phyloP scores from a whole-genome alignment of 2,888 invertebrate species.

The Nesidiocoris tenuis region DNA sequence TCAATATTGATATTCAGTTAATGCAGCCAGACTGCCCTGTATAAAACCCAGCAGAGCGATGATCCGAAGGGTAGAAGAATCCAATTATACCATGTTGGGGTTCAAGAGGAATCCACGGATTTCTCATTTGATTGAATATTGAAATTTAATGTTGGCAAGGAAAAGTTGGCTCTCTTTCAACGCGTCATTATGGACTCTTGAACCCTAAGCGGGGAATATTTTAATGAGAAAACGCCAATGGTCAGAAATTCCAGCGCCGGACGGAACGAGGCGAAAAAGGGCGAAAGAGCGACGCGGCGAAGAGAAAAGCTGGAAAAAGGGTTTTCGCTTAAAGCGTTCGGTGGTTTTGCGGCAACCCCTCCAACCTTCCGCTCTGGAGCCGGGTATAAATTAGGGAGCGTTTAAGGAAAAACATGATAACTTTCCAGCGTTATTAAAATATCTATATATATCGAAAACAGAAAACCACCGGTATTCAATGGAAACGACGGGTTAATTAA shows the following conservation, averaged over 20 bases:
- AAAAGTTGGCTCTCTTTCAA: slow-evolving; percentile 7
- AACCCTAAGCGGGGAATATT: slow-evolving; percentile 8
- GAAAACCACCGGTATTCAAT: slow-evolving; percentile 34
- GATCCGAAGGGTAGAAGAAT: slow-evolving; percentile 14
- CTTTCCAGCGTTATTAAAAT: slow-evolving; percentile 25
- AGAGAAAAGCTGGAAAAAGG: background rate
- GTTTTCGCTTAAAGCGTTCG: slow-evolving; percentile 13
- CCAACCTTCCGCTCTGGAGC: background rate
- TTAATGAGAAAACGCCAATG: slow-evolving; percentile 35
- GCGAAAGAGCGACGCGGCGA: background rate
- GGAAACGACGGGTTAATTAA: slow-evolving; percentile 22
- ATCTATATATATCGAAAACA: slow-evolving; percentile 12
- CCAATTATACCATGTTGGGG: slow-evolving; percentile 11
- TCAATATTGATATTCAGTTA: too few relatives aligned
- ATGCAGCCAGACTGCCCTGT: too few relatives aligned
- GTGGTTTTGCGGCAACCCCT: slow-evolving; percentile 19
- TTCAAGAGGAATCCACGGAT: slow-evolving; percentile 26
- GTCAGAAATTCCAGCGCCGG: slow-evolving; percentile 18
- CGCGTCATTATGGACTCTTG: slow-evolving; percentile 11
- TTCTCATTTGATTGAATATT: slow-evolving; percentile 34
- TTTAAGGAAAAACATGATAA: slow-evolving; percentile 23
- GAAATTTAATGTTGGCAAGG: slow-evolving; percentile 27
- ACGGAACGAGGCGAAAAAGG: slow-evolving; percentile 3
- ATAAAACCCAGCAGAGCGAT: too few relatives aligned
- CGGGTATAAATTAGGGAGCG: slow-evolving; percentile 22